Percentiles rank a stretch among this genome's conserved stretches.
Conservation (phyloP, 2,113 vertebrate genomes). For the Eleginops maclovinus region DNA sequence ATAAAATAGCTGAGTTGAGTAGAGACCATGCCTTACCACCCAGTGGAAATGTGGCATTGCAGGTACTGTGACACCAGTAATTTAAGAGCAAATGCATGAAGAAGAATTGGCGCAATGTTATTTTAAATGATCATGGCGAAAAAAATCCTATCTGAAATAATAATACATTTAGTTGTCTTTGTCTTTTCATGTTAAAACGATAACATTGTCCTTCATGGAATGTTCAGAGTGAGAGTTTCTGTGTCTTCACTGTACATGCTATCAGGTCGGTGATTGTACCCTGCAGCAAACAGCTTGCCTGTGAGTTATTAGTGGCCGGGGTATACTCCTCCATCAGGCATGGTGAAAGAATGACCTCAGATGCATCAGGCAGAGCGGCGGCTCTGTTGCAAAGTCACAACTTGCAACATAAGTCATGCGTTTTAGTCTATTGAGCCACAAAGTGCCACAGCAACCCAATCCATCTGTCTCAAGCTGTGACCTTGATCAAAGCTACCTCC, state of each 20-base stretch:
- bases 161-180: background rate
- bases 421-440: constrained; percentile 54
- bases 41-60: too few species aligned
- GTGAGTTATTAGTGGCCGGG: constrained; percentile 68
- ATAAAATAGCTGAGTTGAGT: too few species aligned
- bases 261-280: constrained; percentile 45
- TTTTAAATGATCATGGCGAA: background rate
- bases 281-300: constrained; percentile 56
- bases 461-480: constrained; percentile 47
- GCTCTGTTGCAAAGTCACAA: constrained; percentile 69
- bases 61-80: too few species aligned
- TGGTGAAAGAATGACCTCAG: constrained; percentile 68
- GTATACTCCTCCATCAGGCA: constrained; percentile 54
- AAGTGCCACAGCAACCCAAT: constrained; percentile 48
- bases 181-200: background rate
- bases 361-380: constrained; percentile 49
- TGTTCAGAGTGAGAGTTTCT: constrained; percentile 26
- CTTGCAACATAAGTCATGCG: constrained; percentile 70
- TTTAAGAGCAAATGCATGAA: background rate
- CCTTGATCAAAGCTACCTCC: constrained; percentile 55
- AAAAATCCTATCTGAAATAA: background rate
- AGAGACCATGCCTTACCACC: too few species aligned
- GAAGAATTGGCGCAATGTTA: background rate
- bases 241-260: constrained; percentile 36
- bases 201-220: background rate